Base-by-base conservation (phyloP, 2,888 invertebrate genomes). In the Allacma fusca region DNA sequence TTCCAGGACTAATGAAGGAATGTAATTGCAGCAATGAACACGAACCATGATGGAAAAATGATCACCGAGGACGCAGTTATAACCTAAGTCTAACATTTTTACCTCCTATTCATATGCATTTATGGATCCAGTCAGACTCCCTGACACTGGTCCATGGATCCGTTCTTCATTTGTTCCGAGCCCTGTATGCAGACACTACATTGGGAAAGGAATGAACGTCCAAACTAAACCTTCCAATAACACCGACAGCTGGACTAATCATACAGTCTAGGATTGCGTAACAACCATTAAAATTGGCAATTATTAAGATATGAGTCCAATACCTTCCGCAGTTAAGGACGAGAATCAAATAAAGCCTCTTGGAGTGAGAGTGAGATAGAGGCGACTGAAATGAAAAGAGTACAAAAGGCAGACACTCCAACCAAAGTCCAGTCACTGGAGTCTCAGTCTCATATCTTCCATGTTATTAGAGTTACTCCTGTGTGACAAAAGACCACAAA, bases 401-500 rank as follows among this genome's bases (percentile, higher is more conserved):
- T 50, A 50, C 50, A 50, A 50, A 50, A n/a, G 50, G 50, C 50
- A 50, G 50, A 19, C 5, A 5, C 50, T 1, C 19, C 50, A 19
- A 12, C n/a, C 5, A 16, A 50, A 50, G 50, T 12, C 50, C 19
- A 12, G 19, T 5, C 5, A 50, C 50, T 50, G 5, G n/a, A 50
- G 19, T 50, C 5, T 16, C 4, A 50, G 50, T 19, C 19, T 50
- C 50, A 50, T 16, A 50, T 26, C 62, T 62, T 62, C 62, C 24
- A 44, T 50, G 43, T 70, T 70, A 70, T 70, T 70, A 70, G 24
- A 23, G 50, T 26, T 50, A 70, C 24, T 70, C 24, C 70, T 40
- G 23, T 43, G 69, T 50, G 50, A 70, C 44, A 70, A 70, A 23
- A 26, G 50, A 64, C 73, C 73, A 73, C 73, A 73, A 73, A 73